Percentiles rank a stretch among this genome's conserved stretches.
phyloP scores from a whole-genome alignment of 1,140 invertebrate species.

The Lucilia cuprina region DNA sequence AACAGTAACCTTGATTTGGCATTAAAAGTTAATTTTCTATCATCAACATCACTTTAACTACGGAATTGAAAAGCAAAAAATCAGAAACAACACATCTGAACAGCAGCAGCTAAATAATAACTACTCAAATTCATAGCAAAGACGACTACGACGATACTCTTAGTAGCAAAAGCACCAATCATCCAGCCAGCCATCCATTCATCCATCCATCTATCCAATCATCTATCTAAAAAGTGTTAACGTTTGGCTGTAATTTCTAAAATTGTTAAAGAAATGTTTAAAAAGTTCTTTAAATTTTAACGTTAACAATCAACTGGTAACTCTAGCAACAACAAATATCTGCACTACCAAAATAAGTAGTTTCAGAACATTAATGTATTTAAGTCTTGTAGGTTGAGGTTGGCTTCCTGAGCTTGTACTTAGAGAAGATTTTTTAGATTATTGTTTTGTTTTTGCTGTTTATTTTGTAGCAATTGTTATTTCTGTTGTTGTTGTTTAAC shows the following conservation, averaged over 20 bases:
- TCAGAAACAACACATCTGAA: background rate
- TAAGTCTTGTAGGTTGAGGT: conserved; percentile 22
- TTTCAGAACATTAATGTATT: conserved; percentile 1
- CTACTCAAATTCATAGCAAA: background rate
- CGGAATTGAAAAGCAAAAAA: background rate
- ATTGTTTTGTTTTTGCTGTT: conserved; percentile 1
- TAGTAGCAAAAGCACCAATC: no score
- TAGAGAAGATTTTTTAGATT: background rate
- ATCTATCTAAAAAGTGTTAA: no score
- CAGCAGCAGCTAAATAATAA: background rate
- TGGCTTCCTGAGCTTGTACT: background rate
- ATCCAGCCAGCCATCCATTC: no score
- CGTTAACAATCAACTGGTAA: background rate
- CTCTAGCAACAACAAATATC: background rate
- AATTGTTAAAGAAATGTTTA: no score
- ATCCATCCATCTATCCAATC: no score
- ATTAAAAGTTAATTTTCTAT: conserved; percentile 32
- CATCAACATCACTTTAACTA: conserved; percentile 12
- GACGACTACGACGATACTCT: background rate
- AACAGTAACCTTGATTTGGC: conserved; percentile 18
- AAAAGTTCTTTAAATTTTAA: no score
- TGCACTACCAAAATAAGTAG: background rate
- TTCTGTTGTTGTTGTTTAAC: background rate
- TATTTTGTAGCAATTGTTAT: background rate
- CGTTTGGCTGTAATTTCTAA: no score